A percentile compares a stretch with the other conserved stretches of the same genome.
phyloP scores from a whole-genome alignment of 2,888 invertebrate species.

The Blera fallax region DNA sequence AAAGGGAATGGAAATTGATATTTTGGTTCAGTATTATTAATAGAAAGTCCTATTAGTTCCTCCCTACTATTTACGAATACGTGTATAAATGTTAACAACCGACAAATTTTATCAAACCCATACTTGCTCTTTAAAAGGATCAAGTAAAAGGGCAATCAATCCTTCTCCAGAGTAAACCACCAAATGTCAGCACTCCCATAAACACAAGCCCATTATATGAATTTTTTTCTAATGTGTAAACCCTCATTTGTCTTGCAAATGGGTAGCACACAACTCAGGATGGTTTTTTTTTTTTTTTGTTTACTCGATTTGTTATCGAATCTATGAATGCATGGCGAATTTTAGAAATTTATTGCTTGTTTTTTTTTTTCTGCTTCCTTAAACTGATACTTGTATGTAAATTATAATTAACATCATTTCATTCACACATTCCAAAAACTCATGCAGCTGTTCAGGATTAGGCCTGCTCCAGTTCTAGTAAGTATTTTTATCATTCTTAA shows the following conservation, averaged over 20 bases:
- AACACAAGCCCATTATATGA: conserved; percentile 9
- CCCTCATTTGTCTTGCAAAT: conserved; percentile 32
- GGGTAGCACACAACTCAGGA: conserved; percentile 20
- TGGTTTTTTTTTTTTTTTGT: neutral
- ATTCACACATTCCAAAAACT: conserved; percentile 57
- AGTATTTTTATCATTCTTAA: conserved; percentile 85
- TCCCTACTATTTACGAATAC: neutral
- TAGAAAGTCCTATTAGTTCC: neutral
- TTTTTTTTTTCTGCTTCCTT: neutral
- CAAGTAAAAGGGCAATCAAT: conserved; percentile 22
- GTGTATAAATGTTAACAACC: neutral
- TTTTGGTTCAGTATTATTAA: no score
- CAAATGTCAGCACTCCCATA: conserved; percentile 34
- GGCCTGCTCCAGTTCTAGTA: conserved; percentile 99
- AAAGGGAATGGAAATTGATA: no score
- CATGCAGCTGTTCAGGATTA: conserved; percentile 97
- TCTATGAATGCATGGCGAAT: conserved; percentile 12
- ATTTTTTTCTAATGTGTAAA: conserved; percentile 5
- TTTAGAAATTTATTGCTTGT: neutral
- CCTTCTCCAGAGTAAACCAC: conserved; percentile 38
- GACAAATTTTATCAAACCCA: neutral
- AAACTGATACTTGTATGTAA: conserved; percentile 8
- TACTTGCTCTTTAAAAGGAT: neutral
- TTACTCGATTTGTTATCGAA: conserved; percentile 13
- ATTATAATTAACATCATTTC: conserved; percentile 48